These are phyloP conservation scores for Palythoa heliodiscus DNA, from an alignment of 92 coral and sea anemone genomes.

Conservation along the genomic window DNA sequence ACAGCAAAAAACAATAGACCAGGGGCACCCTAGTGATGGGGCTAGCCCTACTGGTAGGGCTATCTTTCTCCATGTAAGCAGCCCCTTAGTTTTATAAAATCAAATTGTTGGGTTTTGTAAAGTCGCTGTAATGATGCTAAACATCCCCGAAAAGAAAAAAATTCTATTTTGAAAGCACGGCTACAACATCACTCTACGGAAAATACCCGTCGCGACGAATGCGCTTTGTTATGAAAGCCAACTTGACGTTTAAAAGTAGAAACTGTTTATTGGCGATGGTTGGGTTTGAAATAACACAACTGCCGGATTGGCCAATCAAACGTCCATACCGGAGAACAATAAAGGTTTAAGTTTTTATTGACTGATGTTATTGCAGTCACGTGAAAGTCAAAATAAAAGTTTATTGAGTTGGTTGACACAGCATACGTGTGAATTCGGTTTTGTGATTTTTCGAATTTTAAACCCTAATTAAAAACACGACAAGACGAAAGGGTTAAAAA, in stretches of 20 bases:
- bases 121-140: not conserved
- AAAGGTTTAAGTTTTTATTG: not conserved
- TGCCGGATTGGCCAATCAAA: slow-evolving; percentile 27
- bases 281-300: not conserved
- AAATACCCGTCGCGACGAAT: not conserved
- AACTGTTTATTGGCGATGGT: not conserved
- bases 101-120: no score
- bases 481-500: not conserved
- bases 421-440: not conserved
- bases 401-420: slow-evolving; percentile 21
- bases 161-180: not conserved
- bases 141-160: not conserved
- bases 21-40: no score
- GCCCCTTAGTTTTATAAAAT: no score
- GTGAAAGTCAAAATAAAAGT: slow-evolving; percentile 3
- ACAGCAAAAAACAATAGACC: no score
- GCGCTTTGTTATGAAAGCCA: not conserved
- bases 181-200: not conserved
- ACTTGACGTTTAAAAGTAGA: not conserved
- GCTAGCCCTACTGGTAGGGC: no score
- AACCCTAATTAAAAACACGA: not conserved
- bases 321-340: not conserved
- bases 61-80: no score
- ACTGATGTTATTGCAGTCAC: slow-evolving; percentile 8
- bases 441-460: slow-evolving; percentile 8